A percentile compares a stretch with the other conserved stretches of the same genome.
phyloP scores from a whole-genome alignment of 1,140 invertebrate genomes.

The Lanistes nyassanus region DNA sequence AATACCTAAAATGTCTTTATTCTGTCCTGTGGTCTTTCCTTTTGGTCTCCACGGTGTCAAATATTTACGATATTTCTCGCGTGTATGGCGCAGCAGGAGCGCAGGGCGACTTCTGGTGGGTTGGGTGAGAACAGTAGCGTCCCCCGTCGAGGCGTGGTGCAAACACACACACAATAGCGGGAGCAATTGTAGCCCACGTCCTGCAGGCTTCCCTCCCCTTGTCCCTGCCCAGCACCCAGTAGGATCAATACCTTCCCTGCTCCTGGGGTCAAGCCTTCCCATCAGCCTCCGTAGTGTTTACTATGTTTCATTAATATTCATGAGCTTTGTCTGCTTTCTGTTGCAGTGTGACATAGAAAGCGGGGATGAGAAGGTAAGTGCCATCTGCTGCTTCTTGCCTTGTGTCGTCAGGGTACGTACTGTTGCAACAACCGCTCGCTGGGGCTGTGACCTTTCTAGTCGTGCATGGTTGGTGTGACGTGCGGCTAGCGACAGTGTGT shows the following conservation, averaged over 20 bases:
- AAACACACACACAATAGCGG: constrained; percentile 21
- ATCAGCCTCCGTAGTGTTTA: constrained; percentile 10
- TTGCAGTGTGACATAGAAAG: constrained; percentile 52
- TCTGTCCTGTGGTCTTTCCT: no score
- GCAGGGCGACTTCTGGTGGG: not conserved
- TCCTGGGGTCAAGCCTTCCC: constrained; percentile 20
- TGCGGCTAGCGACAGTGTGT: not conserved
- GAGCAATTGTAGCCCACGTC: not conserved
- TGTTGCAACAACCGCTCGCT: not conserved
- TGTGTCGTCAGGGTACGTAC: not conserved
- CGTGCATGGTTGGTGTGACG: not conserved
- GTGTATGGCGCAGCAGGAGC: no score
- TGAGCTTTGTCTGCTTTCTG: constrained; percentile 36
- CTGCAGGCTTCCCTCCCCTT: not conserved
- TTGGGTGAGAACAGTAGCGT: constrained; percentile 1
- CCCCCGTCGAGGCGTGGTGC: constrained; percentile 19
- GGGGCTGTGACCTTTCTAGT: not conserved
- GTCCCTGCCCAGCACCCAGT: constrained; percentile 2
- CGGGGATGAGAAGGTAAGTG: constrained; percentile 49
- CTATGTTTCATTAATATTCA: constrained; percentile 43
- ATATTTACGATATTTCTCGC: no score
- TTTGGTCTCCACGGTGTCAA: no score
- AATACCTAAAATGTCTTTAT: no score
- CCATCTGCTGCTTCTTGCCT: not conserved
- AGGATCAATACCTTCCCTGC: constrained; percentile 28